These are phyloP conservation scores for Pholis gunnellus DNA, from an alignment of 2,113 vertebrate genomes.

Conservation along the genomic window DNA sequence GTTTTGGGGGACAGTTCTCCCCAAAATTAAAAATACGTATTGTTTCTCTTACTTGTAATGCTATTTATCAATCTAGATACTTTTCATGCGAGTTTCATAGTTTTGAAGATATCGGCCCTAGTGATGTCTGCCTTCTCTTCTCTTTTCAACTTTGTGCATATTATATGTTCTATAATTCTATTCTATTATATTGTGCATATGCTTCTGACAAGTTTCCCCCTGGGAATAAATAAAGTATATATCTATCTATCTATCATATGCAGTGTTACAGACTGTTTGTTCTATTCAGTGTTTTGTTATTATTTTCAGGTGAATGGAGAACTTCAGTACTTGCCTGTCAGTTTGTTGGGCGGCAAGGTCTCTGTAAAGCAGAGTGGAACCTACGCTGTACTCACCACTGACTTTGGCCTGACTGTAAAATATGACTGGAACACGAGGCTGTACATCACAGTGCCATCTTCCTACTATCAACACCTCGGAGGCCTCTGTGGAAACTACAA, in stretches of 20 bases:
- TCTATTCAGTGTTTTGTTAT: not conserved
- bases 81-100: no score
- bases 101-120: no score
- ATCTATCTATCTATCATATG: not conserved
- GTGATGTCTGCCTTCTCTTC: no score
- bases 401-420: conserved; percentile 42
- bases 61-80: no score
- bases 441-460: conserved; percentile 46
- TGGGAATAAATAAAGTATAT: no score
- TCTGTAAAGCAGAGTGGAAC: not conserved
- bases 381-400: conserved; percentile 35
- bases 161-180: no score
- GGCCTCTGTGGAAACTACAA: conserved; percentile 62
- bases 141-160: no score
- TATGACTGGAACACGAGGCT: conserved; percentile 52
- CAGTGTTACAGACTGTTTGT: not conserved
- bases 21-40: no score
- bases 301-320: conserved; percentile 43
- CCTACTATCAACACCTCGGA: conserved; percentile 37
- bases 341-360: not conserved
- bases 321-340: conserved; percentile 36
- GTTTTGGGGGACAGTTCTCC: not conserved
- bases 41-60: no score
- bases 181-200: no score
- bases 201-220: no score